Evolutionary conservation across 1,140 invertebrate genomes (phyloP), one percentile per base, ranked within the genome.

Genomic region (Oscheius sp.): DNA sequence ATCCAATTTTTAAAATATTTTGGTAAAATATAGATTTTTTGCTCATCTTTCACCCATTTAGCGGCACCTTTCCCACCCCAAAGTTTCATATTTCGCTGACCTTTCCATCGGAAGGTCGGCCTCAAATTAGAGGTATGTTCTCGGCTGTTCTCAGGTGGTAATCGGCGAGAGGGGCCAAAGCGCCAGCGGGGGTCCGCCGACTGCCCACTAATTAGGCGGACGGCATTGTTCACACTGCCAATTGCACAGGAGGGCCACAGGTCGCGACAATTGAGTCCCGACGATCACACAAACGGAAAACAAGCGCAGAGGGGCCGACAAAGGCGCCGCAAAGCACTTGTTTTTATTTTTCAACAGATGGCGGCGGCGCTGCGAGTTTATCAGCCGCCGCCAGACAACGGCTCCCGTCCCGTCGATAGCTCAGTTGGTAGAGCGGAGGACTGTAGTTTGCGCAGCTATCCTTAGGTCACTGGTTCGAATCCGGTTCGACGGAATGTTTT

Each of bases 351-450:
- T 10, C 38, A 42, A 42, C n/a, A 42, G 10, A 42, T 10, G 38
- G n/a, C n/a, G 38, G n/a, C n/a, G 38, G n/a, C 38, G 10, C 38
- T 10, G 38, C 38, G 10, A 42, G 10, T 10, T 10, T 42, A 42
- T 42, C 38, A 10, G 10, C 38, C 38, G 10, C 38, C 38, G 38
- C n/a, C n/a, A n/a, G n/a, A n/a, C n/a, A n/a, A n/a, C n/a, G n/a
- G n/a, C n/a, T n/a, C n/a, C n/a, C 34, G 61, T 63, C 20, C 61
- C 61, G 61, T 63, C 61, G 61, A 76, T 76, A 76, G 75, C 75
- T 76, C 75, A 76, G 75, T 76, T 76, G 75, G 75, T 76, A 76
- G 75, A 76, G 75, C 75, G 75, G 75, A 76, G 75, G 75, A 76
- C 75, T 76, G 75, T 76, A 76, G 75, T n/a, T n/a, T n/a, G n/a